Percentiles rank a stretch among this genome's conserved stretches.
Conservation (phyloP, 2,113 vertebrate species). For the Eurystomus gularis region DNA sequence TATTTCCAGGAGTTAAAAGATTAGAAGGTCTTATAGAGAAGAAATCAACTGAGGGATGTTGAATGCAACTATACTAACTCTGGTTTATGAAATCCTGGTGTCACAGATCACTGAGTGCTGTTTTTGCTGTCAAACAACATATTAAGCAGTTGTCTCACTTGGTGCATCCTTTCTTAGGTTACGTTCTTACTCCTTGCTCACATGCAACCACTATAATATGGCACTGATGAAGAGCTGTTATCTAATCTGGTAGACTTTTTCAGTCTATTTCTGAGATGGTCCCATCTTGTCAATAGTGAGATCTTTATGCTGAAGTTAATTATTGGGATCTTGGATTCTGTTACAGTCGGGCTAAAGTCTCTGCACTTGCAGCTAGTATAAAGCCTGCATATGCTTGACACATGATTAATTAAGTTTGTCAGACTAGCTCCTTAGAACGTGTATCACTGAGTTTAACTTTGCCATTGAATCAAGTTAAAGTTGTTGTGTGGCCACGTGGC, state of each 20-base stretch:
- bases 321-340: not conserved
- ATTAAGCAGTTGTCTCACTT: not conserved
- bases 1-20: not conserved
- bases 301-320: not conserved
- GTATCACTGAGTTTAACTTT: not conserved
- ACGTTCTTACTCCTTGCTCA: not conserved
- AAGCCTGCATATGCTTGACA: not conserved
- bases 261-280: not conserved
- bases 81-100: not conserved
- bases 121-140: not conserved
- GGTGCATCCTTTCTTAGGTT: not conserved
- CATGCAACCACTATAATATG: not conserved
- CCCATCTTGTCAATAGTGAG: not conserved
- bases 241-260: not conserved
- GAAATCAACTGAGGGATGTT: not conserved
- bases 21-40: not conserved
- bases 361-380: not conserved
- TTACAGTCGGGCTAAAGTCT: not conserved
- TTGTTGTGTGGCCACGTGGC: too few species aligned
- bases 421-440: not conserved
- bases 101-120: not conserved
- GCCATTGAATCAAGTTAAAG: not conserved
- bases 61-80: not conserved
- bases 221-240: not conserved
- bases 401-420: not conserved